A percentile compares a stretch with the other conserved stretches of the same genome.
These are phyloP conservation scores for Mus spicilegus DNA, from an alignment of 2,113 vertebrate species.

Conservation along the genomic window DNA sequence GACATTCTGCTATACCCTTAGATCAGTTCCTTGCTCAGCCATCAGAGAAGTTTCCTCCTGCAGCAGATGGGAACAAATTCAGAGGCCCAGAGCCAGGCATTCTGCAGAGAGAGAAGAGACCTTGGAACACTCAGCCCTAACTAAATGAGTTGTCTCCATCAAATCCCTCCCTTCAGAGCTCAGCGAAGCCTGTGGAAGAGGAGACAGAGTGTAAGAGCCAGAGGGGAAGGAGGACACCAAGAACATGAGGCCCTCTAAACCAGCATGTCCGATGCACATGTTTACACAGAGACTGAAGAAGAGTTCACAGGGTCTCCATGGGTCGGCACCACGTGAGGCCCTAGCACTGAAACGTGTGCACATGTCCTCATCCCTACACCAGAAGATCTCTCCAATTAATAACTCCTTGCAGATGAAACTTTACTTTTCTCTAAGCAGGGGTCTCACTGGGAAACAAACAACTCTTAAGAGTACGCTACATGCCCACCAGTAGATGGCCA, in stretches of 20 bases:
- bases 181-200: background rate
- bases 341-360: background rate
- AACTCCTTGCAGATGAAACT: background rate
- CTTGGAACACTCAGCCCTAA: background rate
- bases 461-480: background rate
- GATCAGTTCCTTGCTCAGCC: background rate
- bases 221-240: background rate
- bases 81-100: background rate
- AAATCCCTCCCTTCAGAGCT: background rate
- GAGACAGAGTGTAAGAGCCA: background rate
- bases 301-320: background rate
- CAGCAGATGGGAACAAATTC: background rate
- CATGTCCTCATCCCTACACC: background rate
- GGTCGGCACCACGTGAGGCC: background rate
- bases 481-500: background rate
- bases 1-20: background rate
- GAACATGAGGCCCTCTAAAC: background rate
- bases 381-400: background rate
- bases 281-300: background rate
- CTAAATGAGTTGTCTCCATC: background rate
- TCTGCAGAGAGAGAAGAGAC: background rate
- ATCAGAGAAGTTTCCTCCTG: background rate
- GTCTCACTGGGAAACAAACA: background rate
- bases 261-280: background rate
- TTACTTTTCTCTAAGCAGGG: background rate